These are phyloP conservation scores for Linnaemya tessellans DNA, from an alignment of 2,888 invertebrate genomes.

Conservation along the genomic window DNA sequence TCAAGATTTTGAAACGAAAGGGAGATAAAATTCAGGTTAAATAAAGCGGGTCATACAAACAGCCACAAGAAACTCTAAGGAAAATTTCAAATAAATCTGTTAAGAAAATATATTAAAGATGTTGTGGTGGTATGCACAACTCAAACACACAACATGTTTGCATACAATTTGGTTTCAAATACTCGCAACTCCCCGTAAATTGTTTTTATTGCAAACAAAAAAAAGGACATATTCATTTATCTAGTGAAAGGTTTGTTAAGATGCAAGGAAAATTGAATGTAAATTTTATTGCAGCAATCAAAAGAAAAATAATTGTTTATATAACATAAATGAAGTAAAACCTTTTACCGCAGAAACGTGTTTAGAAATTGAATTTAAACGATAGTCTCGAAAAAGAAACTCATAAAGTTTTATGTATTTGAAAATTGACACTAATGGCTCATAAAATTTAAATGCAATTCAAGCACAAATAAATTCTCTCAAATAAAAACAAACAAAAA, in stretches of 20 bases:
- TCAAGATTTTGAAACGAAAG: background rate
- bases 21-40: constrained; percentile 50
- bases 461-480: background rate
- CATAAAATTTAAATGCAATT: constrained; percentile 60
- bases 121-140: background rate
- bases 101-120: constrained; percentile 28
- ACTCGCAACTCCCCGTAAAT: background rate
- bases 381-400: constrained; percentile 22
- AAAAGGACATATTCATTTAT: background rate
- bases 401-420: constrained; percentile 55
- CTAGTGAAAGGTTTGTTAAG: background rate
- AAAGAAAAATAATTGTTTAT: background rate
- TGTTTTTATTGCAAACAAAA: background rate
- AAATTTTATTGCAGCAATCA: constrained; percentile 28
- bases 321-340: constrained; percentile 57
- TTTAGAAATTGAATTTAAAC: constrained; percentile 20
- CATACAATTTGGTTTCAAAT: background rate
- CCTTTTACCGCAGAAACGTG: constrained; percentile 17
- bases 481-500: constrained; percentile 28
- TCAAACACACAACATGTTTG: background rate
- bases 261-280: background rate
- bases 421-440: constrained; percentile 62
- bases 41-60: constrained; percentile 54
- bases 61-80: background rate
- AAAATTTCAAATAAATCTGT: constrained; percentile 8